Conservation (phyloP, 2,797 vertebrate species). For the Rhodeus uyekii region DNA sequence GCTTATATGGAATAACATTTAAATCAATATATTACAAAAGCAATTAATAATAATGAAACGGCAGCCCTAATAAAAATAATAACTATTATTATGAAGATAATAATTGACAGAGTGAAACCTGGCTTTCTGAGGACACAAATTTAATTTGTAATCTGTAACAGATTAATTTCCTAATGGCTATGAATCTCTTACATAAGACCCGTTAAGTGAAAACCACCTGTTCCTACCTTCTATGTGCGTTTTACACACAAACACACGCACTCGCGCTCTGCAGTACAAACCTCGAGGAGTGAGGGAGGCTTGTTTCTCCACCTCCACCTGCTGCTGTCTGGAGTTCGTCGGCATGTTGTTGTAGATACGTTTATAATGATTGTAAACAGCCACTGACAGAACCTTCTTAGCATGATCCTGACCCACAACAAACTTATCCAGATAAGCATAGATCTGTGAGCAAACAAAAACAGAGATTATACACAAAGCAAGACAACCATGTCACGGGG, state of each 20-base stretch:
- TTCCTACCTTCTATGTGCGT: background rate
- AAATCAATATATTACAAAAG: too few relatives aligned
- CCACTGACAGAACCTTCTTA: conserved; percentile 89
- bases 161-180: background rate
- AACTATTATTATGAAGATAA: too few relatives aligned
- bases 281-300: conserved; percentile 85
- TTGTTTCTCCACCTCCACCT: conserved; percentile 85
- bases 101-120: background rate
- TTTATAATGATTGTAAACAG: conserved; percentile 92
- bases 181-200: background rate
- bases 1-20: too few relatives aligned
- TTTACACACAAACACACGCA: background rate
- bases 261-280: conserved; percentile 72
- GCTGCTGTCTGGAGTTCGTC: conserved; percentile 79
- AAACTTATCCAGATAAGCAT: conserved; percentile 90
- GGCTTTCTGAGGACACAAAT: background rate
- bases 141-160: background rate
- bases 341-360: conserved; percentile 91
- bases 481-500: background rate
- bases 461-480: background rate
- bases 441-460: conserved; percentile 75
- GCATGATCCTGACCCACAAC: conserved; percentile 90
- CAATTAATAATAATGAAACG: too few relatives aligned
- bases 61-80: too few relatives aligned
- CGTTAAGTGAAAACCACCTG: background rate